Conservation (phyloP, 2,888 invertebrate genomes). For the Heteromyza rotundicornis region DNA sequence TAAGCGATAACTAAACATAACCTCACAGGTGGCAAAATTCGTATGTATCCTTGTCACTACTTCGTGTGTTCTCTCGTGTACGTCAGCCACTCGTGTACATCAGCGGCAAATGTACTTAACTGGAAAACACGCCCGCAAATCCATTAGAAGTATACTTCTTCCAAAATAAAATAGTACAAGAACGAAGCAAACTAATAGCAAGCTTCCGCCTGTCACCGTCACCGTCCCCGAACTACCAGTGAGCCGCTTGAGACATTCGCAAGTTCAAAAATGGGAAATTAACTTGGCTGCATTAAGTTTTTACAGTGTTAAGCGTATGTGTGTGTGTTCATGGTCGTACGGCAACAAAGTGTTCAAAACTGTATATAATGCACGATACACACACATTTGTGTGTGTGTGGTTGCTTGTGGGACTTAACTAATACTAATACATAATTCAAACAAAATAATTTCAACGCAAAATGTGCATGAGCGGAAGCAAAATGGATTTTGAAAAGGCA, state of each 20-base stretch:
- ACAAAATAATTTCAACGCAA: conserved; percentile 15
- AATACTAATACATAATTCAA: conserved; percentile 28
- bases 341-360: neutral
- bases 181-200: neutral
- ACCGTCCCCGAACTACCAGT: neutral
- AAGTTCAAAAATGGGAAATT: conserved; percentile 11
- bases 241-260: neutral
- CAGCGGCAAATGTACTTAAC: conserved; percentile 7
- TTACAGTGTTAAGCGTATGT: neutral
- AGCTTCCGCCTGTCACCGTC: neutral
- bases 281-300: conserved; percentile 6
- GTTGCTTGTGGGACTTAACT: neutral
- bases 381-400: neutral
- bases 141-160: conserved; percentile 4
- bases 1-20: too few species aligned
- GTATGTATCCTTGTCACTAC: too few species aligned
- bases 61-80: too few species aligned
- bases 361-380: neutral
- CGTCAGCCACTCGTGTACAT: too few species aligned
- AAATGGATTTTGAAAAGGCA: conserved; percentile 35
- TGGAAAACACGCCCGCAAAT: conserved; percentile 15
- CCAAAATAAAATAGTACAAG: neutral
- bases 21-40: too few species aligned
- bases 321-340: too few species aligned
- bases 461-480: conserved; percentile 33